Conservation (phyloP, 2,797 vertebrate genomes). For the Erpetoichthys calabaricus region DNA sequence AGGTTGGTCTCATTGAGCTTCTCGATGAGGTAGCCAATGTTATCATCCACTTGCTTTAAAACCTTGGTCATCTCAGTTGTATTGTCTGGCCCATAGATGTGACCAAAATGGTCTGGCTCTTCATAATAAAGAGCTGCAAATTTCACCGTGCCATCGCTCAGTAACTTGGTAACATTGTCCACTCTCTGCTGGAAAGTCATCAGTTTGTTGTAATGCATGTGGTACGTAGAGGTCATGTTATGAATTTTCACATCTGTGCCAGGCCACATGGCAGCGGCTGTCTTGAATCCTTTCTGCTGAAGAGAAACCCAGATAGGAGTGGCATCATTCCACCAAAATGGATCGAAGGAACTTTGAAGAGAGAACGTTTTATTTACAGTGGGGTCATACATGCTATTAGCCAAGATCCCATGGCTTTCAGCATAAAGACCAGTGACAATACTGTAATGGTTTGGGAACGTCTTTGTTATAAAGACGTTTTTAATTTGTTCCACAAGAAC, state of each 20-base stretch:
- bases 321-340: slow-evolving; percentile 80
- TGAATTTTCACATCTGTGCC: slow-evolving; percentile 64
- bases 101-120: slow-evolving; percentile 75
- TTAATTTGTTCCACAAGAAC: slow-evolving; percentile 70
- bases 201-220: slow-evolving; percentile 44
- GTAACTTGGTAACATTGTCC: slow-evolving; percentile 53
- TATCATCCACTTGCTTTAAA: slow-evolving; percentile 63
- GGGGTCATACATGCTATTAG: slow-evolving; percentile 74
- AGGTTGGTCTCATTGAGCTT: slow-evolving; percentile 54
- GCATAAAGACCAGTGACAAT: slow-evolving; percentile 86
- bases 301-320: slow-evolving; percentile 82
- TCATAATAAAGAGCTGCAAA: slow-evolving; percentile 86
- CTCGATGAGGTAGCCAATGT: slow-evolving; percentile 56
- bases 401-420: slow-evolving; percentile 84
- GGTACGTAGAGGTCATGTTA: slow-evolving; percentile 50
- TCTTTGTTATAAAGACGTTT: slow-evolving; percentile 87
- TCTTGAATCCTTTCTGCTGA: slow-evolving; percentile 56
- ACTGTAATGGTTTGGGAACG: slow-evolving; percentile 92
- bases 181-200: slow-evolving; percentile 61
- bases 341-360: slow-evolving; percentile 37
- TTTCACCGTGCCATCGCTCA: slow-evolving; percentile 50
- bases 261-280: slow-evolving; percentile 86
- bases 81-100: slow-evolving; percentile 71
- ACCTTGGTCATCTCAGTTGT: slow-evolving; percentile 48
- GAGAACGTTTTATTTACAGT: slow-evolving; percentile 50